Evolutionary conservation across 2,888 invertebrate genomes (phyloP), one percentile per base, ranked within the genome.

Genomic region (Metellina segmentata): DNA sequence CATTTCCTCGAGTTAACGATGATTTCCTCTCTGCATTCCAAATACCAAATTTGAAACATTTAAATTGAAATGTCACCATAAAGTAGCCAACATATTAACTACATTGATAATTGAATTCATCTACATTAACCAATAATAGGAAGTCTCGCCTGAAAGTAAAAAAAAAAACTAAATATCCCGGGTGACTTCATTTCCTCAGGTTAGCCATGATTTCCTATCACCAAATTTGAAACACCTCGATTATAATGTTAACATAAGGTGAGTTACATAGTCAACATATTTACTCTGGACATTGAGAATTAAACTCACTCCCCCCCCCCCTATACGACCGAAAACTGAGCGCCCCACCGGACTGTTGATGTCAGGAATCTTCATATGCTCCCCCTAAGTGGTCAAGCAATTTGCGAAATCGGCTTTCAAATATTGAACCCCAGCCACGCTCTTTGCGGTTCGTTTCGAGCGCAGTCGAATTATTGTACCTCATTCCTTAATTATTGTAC

Each of bases 361-460:
- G 49, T 16, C 70, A 34, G 74, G 34, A n/a, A 53, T 52, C 53
- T n/a, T 1, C 9, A 19, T 52, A n/a, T 53, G 20, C 53, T 16
- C 52, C 53, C 61, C 20, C 34, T 75, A 85, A 85, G 85, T 74
- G 75, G 85, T 9, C 61, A 61, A 74, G 34, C 85, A 85, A 85
- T 85, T 85, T 61, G 61, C 16, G 85, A 85, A 85, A 85, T 85
- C 75, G 75, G 85, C 85, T 85, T 85, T 75, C 74, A 75, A 75
- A 75, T 72, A 61, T 85, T 75, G 85, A 51, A 34, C 53, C 75
- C 34, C 53, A 71, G 69, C 7, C 9, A 52, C 16, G 34, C 83
- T 53, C 72, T 72, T 74, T 83, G 74, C 75, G 85, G 85, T 75
- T 75, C 75, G 75, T 75, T 75, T 75, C 74, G 51, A 51, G 8